Percentiles rank a stretch among this genome's conserved stretches.
phyloP scores from a whole-genome alignment of 2,888 invertebrate species.

The Leuctra nigra region DNA sequence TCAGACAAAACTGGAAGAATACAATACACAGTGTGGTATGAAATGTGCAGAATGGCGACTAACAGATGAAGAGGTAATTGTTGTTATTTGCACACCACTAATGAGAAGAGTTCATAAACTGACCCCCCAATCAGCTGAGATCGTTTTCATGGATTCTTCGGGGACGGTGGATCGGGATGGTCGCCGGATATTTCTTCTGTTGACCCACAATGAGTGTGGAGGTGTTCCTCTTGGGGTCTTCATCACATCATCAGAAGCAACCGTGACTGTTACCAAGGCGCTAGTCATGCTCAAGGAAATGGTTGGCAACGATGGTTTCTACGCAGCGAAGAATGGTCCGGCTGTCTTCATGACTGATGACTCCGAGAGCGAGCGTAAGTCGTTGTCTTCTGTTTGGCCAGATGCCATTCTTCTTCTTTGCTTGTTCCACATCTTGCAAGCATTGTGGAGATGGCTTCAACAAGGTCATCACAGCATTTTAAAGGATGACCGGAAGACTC shows the following conservation, averaged over 20 bases:
- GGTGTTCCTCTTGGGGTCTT: conserved; percentile 13
- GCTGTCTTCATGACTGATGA: conserved; percentile 15
- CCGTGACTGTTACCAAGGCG: not conserved
- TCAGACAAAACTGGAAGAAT: not conserved
- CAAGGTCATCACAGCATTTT: not conserved
- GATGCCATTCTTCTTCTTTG: not conserved
- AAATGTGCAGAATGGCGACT: not conserved
- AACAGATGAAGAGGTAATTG: not conserved
- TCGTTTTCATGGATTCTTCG: conserved; percentile 12
- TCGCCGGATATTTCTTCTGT: conserved; percentile 1
- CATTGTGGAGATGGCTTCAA: conserved; percentile 2
- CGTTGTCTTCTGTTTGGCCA: not conserved
- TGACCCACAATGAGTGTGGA: not conserved
- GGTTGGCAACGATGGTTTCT: conserved; percentile 1
- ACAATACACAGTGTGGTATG: not conserved
- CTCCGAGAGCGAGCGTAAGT: conserved; percentile 2
- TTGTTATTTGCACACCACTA: not conserved
- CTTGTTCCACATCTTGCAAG: conserved; percentile 12
- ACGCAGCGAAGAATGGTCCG: not conserved
- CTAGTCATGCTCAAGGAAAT: not conserved
- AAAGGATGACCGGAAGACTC: not conserved
- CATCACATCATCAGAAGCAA: not conserved
- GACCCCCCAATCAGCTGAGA: not conserved
- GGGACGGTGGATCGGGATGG: conserved; percentile 11
- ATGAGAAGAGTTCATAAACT: not conserved